These are phyloP conservation scores for Pangasianodon gigas DNA, from an alignment of 2,113 vertebrate species.

Conservation along the genomic window DNA sequence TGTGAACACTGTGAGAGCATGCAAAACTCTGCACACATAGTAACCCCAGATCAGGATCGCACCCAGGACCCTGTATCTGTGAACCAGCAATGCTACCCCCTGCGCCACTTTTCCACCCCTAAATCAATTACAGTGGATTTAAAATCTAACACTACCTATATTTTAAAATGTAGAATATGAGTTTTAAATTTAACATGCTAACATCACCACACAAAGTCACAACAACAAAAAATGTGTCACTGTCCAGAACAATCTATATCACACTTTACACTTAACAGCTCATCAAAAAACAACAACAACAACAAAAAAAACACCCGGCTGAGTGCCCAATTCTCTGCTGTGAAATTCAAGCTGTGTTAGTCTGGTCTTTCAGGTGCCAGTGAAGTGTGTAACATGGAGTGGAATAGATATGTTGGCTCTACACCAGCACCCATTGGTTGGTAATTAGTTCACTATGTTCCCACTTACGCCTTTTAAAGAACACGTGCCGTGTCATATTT, in stretches of 20 bases:
- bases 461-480: conserved; percentile 17
- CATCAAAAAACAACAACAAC: neutral
- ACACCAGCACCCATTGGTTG: neutral
- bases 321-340: neutral
- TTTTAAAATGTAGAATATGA: neutral
- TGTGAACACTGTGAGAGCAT: too few species aligned
- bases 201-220: neutral
- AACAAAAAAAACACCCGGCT: neutral
- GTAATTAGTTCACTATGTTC: conserved; percentile 38
- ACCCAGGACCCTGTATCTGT: too few species aligned
- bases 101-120: too few species aligned
- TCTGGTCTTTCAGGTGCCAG: neutral
- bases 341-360: neutral
- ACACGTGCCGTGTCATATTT: conserved; percentile 36
- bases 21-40: too few species aligned
- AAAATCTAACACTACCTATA: too few species aligned
- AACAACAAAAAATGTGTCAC: neutral
- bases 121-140: too few species aligned
- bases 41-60: too few species aligned
- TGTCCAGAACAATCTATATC: neutral
- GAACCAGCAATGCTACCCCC: too few species aligned
- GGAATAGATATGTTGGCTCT: neutral
- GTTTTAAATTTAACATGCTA: neutral
- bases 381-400: neutral
- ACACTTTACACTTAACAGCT: neutral